Conservation (phyloP, 2,888 invertebrate species). For the Thyatira batis region DNA sequence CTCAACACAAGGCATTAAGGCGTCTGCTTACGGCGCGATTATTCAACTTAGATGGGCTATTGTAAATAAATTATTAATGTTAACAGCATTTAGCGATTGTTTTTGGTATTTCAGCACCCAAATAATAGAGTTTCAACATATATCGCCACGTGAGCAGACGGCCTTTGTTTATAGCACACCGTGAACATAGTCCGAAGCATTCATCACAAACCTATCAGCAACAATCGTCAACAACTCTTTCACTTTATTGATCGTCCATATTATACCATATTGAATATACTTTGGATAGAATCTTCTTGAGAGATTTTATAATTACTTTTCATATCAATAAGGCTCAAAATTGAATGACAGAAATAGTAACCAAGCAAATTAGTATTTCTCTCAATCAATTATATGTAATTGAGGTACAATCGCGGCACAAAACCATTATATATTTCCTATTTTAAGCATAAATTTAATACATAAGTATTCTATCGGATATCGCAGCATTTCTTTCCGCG, state of each 20-base stretch:
- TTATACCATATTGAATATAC: conserved; percentile 20
- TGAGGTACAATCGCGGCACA: background rate
- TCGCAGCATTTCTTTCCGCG: background rate
- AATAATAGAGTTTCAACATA: background rate
- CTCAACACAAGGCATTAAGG: conserved; percentile 37
- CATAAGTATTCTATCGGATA: background rate
- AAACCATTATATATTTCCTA: background rate
- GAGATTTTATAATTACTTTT: conserved; percentile 1
- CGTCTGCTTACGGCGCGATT: conserved; percentile 13
- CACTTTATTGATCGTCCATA: conserved; percentile 26
- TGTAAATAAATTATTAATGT: background rate
- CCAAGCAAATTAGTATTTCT: background rate
- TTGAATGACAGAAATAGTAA: background rate
- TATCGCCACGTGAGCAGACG: background rate
- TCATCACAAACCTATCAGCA: conserved; percentile 34
- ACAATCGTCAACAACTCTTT: conserved; percentile 34
- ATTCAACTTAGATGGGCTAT: conserved; percentile 2
- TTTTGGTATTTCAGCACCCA: background rate
- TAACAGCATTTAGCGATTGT: background rate
- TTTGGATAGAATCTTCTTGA: conserved; percentile 3
- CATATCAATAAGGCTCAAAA: background rate
- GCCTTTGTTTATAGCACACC: conserved; percentile 23
- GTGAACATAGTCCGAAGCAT: conserved; percentile 27
- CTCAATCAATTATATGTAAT: background rate
- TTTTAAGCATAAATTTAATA: background rate